Evolutionary conservation across 2,797 vertebrate species (phyloP).

Genomic region (Aldrovandia affinis): DNA sequence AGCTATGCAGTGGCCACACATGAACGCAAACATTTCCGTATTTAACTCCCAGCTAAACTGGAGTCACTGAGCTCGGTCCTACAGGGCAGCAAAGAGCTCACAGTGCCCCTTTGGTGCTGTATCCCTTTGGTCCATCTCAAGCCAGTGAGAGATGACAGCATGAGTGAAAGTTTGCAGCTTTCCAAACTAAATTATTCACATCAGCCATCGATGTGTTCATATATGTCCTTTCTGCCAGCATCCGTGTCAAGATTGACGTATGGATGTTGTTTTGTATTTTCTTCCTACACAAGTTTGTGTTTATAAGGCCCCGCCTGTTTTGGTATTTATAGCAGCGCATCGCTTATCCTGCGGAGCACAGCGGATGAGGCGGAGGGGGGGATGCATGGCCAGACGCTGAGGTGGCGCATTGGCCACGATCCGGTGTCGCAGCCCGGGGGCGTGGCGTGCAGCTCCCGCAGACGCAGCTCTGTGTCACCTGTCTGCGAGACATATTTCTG

Average conservation of each 20-base stretch:
- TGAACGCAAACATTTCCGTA: background rate
- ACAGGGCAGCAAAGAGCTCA: background rate
- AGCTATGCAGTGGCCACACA: too few relatives aligned
- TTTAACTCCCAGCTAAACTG: background rate
- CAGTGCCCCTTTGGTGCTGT: background rate
- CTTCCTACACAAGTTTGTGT: constrained; percentile 45
- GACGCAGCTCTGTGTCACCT: constrained; percentile 66
- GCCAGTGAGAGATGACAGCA: background rate
- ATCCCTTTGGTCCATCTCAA: background rate
- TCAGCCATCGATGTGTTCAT: background rate
- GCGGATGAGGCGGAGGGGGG: constrained; percentile 41
- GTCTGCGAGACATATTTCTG: constrained; percentile 69
- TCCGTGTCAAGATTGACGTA: background rate
- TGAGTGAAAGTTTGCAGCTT: background rate
- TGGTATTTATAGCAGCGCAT: constrained; percentile 68
- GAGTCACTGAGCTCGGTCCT: background rate
- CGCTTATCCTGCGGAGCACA: constrained; percentile 63
- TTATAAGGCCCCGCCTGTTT: constrained; percentile 38
- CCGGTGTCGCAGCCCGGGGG: constrained; percentile 67
- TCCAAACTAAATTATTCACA: background rate
- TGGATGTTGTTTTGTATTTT: background rate
- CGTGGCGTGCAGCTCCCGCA: constrained; percentile 52
- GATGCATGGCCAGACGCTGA: constrained; percentile 48
- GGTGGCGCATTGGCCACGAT: constrained; percentile 57
- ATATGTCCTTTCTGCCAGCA: constrained; percentile 17